Evolutionary conservation across 2,113 vertebrate species (phyloP), one percentile per base, ranked within the genome.

Genomic region (Vimba vimba): DNA sequence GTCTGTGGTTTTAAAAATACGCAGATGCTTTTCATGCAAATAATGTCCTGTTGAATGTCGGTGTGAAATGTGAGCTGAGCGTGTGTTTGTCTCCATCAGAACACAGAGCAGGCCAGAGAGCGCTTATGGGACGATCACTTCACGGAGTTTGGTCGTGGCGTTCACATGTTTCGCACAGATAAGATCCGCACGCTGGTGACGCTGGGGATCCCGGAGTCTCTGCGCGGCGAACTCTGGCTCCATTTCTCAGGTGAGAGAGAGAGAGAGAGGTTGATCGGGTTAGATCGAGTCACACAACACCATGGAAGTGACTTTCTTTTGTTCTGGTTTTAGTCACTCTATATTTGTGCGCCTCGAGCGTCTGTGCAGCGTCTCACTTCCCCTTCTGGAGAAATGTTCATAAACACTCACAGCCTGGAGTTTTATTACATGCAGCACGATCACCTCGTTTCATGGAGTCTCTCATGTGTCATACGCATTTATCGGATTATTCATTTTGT

Each of bases 131-230:
- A 95, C 2, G 96, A 97, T 82, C 97, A 98, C 87, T 97, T 99
- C 84, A 78, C 85, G 0, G 97, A 99, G 83, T 99, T 96, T 0
- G 98, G 98, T 39, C 95, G 96, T 2, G 97, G 96, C 0, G 96
- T 98, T 59, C 97, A 98, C 91, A 98, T 99, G 97, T 99, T 99
- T 83, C 97, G 96, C 90, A 99, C 97, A 0, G 97, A 98, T 86
- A 97, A 97, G 89, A 97, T 96, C 89, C 96, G 96, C 52, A 97
- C 95, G 83, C 95, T 99, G 19, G 96, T 97, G 52, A 95, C 97
- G 79, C 97, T 97, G 96, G 98, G 98, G 82, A 96, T 99, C 79
- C 98, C 98, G 0, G 97, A 98, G 87, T 96, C 96, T 0, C 92
- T 99, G 79, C 93, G 98, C 6, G 97, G 98, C 73, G 96, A 96